Percentiles rank a stretch among this genome's conserved stretches.
Evolutionary conservation across 1,140 invertebrate genomes (phyloP).

Genomic region (Drosophila bipectinata): DNA sequence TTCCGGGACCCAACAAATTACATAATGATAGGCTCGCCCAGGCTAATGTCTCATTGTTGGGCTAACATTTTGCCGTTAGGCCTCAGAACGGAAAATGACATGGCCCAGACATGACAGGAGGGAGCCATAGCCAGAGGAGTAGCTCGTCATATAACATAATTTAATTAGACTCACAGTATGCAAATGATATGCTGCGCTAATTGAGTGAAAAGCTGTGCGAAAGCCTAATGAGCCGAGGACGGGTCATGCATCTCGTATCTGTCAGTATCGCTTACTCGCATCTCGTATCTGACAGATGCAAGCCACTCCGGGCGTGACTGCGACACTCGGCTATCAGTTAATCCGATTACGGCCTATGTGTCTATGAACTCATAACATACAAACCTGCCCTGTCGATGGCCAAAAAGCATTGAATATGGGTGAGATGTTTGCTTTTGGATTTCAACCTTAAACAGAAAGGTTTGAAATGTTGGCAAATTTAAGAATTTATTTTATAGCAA

Average conservation of each 20-base stretch:
- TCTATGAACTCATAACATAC: slow-evolving; percentile 25
- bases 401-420: slow-evolving; percentile 7
- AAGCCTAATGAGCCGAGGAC: slow-evolving; percentile 39
- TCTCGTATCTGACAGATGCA: slow-evolving; percentile 30
- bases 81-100: slow-evolving; percentile 5
- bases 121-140: neutral
- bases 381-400: slow-evolving; percentile 23
- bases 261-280: slow-evolving; percentile 9
- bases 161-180: slow-evolving; percentile 66
- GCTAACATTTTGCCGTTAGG: slow-evolving; percentile 34
- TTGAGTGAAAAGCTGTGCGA: slow-evolving; percentile 64
- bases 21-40: slow-evolving; percentile 64
- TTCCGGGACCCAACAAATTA: slow-evolving; percentile 65
- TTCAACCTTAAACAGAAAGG: neutral
- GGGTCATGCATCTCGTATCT: slow-evolving; percentile 38
- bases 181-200: slow-evolving; percentile 74
- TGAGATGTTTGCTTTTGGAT: neutral
- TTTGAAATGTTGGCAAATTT: neutral
- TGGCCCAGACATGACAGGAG: slow-evolving; percentile 5
- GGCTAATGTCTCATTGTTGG: slow-evolving; percentile 42
- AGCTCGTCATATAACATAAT: slow-evolving; percentile 33
- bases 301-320: slow-evolving; percentile 27
- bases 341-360: slow-evolving; percentile 33
- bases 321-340: slow-evolving; percentile 43
- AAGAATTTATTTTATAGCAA: too few relatives aligned